A percentile compares a stretch with the other conserved stretches of the same genome.
These are phyloP conservation scores for Ryuthela nishihirai DNA, from an alignment of 2,888 invertebrate genomes.

Conservation along the genomic window DNA sequence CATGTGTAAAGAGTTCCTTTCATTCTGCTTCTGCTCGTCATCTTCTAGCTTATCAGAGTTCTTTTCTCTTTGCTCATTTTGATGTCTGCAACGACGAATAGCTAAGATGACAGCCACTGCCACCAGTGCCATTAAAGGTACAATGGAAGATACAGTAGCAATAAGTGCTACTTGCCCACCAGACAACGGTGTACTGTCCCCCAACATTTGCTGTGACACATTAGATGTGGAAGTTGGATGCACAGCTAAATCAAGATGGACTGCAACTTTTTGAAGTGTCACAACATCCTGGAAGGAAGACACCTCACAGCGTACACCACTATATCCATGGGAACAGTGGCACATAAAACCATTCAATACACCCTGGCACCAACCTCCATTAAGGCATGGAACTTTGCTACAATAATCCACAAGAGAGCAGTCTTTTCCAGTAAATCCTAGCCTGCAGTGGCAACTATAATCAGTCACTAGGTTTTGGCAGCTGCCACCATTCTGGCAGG, in stretches of 20 bases:
- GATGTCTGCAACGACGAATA: background rate
- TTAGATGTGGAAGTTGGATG: constrained; percentile 10
- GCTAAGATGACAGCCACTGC: background rate
- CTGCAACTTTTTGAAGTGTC: constrained; percentile 1
- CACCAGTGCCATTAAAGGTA: background rate
- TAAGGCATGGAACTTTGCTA: constrained; percentile 57
- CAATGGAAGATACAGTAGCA: background rate
- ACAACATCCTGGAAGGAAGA: no score
- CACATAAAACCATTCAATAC: constrained; percentile 70
- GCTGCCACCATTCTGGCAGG: constrained; percentile 50
- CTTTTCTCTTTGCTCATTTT: constrained; percentile 7
- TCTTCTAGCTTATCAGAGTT: constrained; percentile 11
- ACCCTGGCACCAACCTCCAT: constrained; percentile 75
- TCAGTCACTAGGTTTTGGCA: constrained; percentile 50
- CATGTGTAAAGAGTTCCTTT: constrained; percentile 20
- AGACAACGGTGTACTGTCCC: background rate
- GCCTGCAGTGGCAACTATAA: constrained; percentile 52
- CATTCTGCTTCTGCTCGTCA: constrained; percentile 25
- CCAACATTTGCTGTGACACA: constrained; percentile 26
- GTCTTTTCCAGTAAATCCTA: constrained; percentile 52
- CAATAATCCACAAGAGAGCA: constrained; percentile 62
- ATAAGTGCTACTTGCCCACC: constrained; percentile 8
- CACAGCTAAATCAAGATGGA: background rate
- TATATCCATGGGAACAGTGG: constrained; percentile 82
- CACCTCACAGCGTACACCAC: constrained; percentile 58